A percentile compares a stretch with the other conserved stretches of the same genome.
Conservation (phyloP, 2,113 vertebrate species). For the Phasianus colchicus region DNA sequence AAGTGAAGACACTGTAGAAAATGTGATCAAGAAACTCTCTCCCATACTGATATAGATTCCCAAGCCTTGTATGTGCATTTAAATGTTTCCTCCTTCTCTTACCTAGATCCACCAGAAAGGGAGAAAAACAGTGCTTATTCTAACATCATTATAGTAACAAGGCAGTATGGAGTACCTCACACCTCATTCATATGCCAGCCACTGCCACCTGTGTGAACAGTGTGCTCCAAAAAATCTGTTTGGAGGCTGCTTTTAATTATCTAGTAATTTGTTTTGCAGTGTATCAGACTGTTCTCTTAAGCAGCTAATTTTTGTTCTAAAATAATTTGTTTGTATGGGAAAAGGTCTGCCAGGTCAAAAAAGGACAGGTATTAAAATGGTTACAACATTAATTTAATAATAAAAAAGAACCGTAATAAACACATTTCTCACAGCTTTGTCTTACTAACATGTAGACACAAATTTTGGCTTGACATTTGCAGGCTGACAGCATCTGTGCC, state of each 20-base stretch:
- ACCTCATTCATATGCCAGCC: not conserved
- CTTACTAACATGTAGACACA: not conserved
- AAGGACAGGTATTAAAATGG: not conserved
- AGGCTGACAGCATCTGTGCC: slow-evolving; percentile 8
- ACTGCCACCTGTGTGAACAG: not conserved
- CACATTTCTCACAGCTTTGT: not conserved
- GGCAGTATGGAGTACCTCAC: not conserved
- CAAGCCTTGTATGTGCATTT: not conserved
- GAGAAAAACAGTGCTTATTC: accelerated
- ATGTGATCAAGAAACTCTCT: not conserved
- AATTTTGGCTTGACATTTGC: not conserved
- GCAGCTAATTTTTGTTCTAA: not conserved
- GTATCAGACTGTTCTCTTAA: not conserved
- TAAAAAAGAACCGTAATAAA: not conserved
- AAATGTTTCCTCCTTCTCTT: not conserved
- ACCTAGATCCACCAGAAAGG: not conserved
- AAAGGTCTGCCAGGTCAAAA: not conserved
- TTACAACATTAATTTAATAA: not conserved
- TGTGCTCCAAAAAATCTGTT: not conserved
- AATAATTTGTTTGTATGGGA: not conserved
- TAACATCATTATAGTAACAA: not conserved
- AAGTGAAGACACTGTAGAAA: not conserved
- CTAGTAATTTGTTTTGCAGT: not conserved
- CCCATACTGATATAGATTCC: not conserved
- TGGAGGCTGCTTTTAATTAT: not conserved